Percentiles rank a stretch among this genome's conserved stretches.
Evolutionary conservation across 2,113 vertebrate species (phyloP).

Genomic region (Nicator chloris): DNA sequence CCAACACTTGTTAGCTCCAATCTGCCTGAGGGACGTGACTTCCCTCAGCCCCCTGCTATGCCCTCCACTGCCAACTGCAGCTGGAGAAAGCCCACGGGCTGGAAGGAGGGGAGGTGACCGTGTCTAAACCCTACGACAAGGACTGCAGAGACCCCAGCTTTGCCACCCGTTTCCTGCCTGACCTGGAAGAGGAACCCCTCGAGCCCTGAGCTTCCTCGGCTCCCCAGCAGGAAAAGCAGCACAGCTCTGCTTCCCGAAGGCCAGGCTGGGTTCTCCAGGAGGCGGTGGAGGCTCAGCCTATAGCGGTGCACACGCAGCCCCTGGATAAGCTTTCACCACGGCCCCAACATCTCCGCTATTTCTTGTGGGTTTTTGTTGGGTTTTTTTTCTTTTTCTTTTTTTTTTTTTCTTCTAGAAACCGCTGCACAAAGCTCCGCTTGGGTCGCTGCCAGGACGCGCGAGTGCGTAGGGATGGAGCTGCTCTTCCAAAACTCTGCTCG

Average conservation of each 20-base stretch:
- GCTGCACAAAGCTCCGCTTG: conserved; percentile 11
- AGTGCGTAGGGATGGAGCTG: background rate
- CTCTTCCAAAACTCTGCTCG: background rate
- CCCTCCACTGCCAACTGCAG: background rate
- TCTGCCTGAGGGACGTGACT: background rate
- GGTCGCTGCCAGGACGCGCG: background rate
- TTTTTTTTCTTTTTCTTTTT: background rate
- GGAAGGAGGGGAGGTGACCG: no score
- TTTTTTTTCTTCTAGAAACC: background rate
- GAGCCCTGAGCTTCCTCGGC: background rate
- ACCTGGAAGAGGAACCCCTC: conserved; percentile 48
- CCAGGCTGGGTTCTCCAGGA: background rate
- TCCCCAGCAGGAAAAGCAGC: conserved; percentile 30
- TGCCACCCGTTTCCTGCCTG: conserved; percentile 30
- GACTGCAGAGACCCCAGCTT: background rate
- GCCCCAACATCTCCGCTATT: background rate
- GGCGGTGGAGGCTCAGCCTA: conserved; percentile 6
- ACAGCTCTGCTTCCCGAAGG: background rate
- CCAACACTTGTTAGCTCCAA: background rate
- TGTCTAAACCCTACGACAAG: accelerated
- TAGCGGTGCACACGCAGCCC: background rate
- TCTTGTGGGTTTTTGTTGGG: background rate
- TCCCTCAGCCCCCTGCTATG: background rate
- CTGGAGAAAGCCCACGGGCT: background rate
- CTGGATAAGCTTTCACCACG: background rate